Conservation (phyloP, 2,113 vertebrate species). For the Stegastes partitus region DNA sequence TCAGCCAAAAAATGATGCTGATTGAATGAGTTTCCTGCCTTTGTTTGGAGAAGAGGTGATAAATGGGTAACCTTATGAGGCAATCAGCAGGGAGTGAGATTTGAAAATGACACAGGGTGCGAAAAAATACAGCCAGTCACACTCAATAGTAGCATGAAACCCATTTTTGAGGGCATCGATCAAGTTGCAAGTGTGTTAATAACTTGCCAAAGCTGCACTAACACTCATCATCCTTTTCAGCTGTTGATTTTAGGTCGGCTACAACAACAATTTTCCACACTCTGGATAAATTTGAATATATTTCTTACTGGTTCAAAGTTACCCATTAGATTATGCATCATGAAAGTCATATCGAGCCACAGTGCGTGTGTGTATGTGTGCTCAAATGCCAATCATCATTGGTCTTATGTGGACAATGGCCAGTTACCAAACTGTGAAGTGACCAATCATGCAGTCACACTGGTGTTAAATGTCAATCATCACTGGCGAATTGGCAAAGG, state of each 20-base stretch:
- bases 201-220: neutral
- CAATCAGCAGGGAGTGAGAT: conserved; percentile 4
- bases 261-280: neutral
- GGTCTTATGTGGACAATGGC: conserved; percentile 41
- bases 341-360: neutral
- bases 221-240: neutral
- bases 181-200: neutral
- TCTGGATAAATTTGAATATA: conserved; percentile 8
- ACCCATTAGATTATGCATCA: neutral
- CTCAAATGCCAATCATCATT: conserved; percentile 50
- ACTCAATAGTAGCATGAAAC: neutral
- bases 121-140: conserved; percentile 9
- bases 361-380: neutral
- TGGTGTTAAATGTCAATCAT: conserved; percentile 72
- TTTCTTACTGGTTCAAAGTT: neutral
- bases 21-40: conserved; percentile 21
- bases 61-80: conserved; percentile 32
- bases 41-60: conserved; percentile 15
- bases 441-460: conserved; percentile 70
- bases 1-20: neutral
- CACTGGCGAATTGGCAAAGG: conserved; percentile 53
- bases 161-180: neutral
- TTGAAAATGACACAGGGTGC: conserved; percentile 5
- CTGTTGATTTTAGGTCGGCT: neutral
- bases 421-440: conserved; percentile 69